phyloP scores from a whole-genome alignment of 2,888 invertebrate genomes.

The Amphipyra tragopoginis region DNA sequence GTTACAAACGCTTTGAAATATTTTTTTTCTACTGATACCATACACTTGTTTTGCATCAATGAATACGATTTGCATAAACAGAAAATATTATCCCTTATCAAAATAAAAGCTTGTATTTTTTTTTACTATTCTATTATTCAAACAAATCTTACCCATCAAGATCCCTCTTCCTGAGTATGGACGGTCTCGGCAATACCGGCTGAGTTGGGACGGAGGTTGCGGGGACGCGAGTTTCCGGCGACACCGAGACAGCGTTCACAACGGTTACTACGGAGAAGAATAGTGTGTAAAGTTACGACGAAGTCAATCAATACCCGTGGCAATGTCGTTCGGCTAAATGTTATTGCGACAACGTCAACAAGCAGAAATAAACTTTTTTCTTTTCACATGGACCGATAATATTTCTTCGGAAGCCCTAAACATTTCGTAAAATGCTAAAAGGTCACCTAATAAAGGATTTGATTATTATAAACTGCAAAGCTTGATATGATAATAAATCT shows the following conservation, averaged over 20 bases:
- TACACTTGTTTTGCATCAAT: too few relatives aligned
- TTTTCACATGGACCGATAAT: too few relatives aligned
- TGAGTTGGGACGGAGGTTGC: conserved; percentile 62
- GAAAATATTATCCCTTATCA: background rate
- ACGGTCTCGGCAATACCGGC: conserved; percentile 93
- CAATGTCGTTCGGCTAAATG: too few relatives aligned
- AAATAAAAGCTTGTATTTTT: background rate
- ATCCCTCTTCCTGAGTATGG: conserved; percentile 96
- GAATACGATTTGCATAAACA: background rate
- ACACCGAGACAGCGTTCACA: conserved; percentile 70
- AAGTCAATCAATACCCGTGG: too few relatives aligned
- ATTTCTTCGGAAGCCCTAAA: too few relatives aligned
- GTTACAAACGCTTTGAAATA: too few relatives aligned
- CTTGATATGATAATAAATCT: too few relatives aligned
- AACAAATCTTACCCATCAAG: conserved; percentile 91
- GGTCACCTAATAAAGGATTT: too few relatives aligned
- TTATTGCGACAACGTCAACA: too few relatives aligned
- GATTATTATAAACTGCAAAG: too few relatives aligned
- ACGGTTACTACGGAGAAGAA: conserved; percentile 67
- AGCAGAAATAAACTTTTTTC: too few relatives aligned
- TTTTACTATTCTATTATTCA: background rate
- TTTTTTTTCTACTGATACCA: background rate
- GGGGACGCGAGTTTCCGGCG: conserved; percentile 64
- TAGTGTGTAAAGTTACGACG: background rate
- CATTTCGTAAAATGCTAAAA: too few relatives aligned